Evolutionary conservation across 2,113 vertebrate genomes (phyloP).

Genomic region (Apaloderma vittatum): DNA sequence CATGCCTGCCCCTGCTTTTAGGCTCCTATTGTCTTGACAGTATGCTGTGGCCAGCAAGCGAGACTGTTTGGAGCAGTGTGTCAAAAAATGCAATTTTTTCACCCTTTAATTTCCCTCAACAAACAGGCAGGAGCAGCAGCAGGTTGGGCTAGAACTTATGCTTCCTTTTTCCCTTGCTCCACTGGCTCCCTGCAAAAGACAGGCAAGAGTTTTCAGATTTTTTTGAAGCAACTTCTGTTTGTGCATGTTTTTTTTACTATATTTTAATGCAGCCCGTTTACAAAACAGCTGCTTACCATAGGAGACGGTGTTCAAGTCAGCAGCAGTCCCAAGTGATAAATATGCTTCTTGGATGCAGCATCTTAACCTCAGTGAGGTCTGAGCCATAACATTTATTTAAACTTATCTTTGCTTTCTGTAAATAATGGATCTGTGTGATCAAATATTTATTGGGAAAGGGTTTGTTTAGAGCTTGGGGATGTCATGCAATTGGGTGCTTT

Average conservation of each 20-base stretch:
- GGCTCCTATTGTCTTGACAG: background rate
- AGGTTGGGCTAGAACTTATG: background rate
- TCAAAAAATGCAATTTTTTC: background rate
- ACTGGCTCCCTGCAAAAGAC: background rate
- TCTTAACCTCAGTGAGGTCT: slow-evolving; percentile 34
- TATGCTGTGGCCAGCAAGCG: background rate
- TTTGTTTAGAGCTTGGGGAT: background rate
- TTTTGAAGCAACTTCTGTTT: background rate
- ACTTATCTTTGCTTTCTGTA: background rate
- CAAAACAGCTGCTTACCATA: slow-evolving; percentile 45
- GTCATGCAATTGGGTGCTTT: background rate
- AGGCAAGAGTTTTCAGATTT: background rate
- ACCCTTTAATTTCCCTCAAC: background rate
- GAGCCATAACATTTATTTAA: slow-evolving; percentile 49
- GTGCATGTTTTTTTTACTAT: background rate
- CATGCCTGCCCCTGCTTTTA: background rate
- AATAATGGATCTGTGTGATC: slow-evolving; percentile 37
- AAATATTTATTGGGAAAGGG: slow-evolving; percentile 45
- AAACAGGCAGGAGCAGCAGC: background rate
- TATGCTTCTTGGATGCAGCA: background rate
- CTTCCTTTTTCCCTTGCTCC: background rate
- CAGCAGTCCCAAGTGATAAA: slow-evolving; percentile 24
- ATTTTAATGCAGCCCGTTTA: slow-evolving; percentile 29
- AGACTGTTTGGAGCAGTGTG: background rate
- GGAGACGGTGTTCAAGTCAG: background rate